Evolutionary conservation across 2,113 vertebrate species (phyloP), one percentile per base, ranked within the genome.

Genomic region (Scomber scombrus): DNA sequence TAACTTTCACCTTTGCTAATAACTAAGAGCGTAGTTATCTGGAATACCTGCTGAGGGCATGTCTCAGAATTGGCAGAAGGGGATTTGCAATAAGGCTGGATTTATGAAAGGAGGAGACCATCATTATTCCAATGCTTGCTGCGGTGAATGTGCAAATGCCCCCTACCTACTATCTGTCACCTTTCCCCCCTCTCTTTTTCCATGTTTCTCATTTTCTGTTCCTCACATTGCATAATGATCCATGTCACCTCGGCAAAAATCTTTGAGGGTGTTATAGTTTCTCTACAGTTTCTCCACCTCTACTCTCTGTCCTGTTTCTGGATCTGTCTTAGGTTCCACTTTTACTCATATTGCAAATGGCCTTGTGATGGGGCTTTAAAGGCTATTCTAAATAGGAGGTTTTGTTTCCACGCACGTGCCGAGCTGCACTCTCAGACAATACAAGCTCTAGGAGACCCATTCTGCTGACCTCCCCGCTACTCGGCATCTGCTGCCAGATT

Each of bases 1-100:
- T 82, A 81, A 91, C 86, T 88, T 90, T 91, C 87, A 89, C 88
- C 84, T 90, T 77, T 78, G 69, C 78, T 92, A 88, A 91, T 91
- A 91, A 85, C 81, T 81, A 71, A 85, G 74, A 84, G 67, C 71
- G 88, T 60, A 78, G 83, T 75, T 88, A 87, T 90, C 71, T 85
- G 61, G 62, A n/a, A 82, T 71, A 82, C 75, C 89, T 87, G 79
- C 89, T 81, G 87, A 82, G 87, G 82, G 78, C 80, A 80, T 86
- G 74, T 75, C 84, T 88, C 67, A 47, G 78, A 88, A 88, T 83
- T 85, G 82, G 74, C 64, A 73, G 82, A 71, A 66, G 84, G 63
- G 85, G 77, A 89, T 91, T 82, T 91, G 68, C 66, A 84, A 75
- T 82, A 61, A 82, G 66, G 72, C 64, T 75, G 70, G 71, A 84